phyloP scores from a whole-genome alignment of 2,797 vertebrate genomes.

The Falco columbarius region DNA sequence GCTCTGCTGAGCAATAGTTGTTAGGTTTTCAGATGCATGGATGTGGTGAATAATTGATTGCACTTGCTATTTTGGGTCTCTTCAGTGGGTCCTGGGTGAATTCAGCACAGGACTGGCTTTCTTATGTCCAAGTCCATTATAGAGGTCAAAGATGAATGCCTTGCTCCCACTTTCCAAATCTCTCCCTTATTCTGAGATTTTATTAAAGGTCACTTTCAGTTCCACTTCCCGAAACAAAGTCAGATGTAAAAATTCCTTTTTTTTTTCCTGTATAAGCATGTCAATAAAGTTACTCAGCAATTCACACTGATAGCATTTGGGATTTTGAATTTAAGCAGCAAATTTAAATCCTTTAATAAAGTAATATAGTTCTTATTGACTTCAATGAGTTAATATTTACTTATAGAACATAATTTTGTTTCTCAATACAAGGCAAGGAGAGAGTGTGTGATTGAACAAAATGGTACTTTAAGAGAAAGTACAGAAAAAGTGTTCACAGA shows the following conservation, averaged over 20 bases:
- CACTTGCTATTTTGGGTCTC: not conserved
- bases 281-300: not conserved
- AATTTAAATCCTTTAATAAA: not conserved
- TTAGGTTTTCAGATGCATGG: not conserved
- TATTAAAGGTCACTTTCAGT: not conserved
- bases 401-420: not conserved
- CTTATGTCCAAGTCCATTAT: not conserved
- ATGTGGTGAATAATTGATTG: constrained; percentile 23
- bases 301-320: not conserved
- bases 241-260: not conserved
- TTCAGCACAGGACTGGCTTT: not conserved
- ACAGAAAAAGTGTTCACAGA: not conserved
- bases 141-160: not conserved
- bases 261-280: not conserved
- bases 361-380: not conserved
- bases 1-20: not conserved
- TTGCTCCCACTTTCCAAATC: not conserved
- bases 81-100: not conserved
- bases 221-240: not conserved
- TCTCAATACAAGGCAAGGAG: not conserved
- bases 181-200: not conserved
- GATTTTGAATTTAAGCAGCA: not conserved
- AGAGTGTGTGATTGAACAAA: accelerated
- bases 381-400: not conserved
- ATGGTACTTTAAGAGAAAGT: not conserved